Conservation (phyloP, 2,888 invertebrate species). For the Notocelia uddmanniana region DNA sequence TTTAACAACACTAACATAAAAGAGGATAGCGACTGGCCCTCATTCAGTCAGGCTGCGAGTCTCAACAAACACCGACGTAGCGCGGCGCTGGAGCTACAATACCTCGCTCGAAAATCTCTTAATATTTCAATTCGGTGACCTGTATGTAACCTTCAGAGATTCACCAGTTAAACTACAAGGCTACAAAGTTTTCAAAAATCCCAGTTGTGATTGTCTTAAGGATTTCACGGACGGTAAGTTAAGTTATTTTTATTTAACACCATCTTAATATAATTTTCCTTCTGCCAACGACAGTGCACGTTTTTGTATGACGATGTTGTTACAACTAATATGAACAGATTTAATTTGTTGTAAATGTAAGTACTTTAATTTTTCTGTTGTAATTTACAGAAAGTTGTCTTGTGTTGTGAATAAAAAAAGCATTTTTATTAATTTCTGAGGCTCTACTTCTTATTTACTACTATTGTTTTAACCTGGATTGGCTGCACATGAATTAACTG, state of each 20-base stretch:
- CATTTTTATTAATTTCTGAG: no score
- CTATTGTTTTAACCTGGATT: slow-evolving; percentile 12
- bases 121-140: neutral
- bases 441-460: no score
- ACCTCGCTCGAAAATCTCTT: slow-evolving; percentile 7
- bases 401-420: no score
- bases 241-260: slow-evolving; percentile 33
- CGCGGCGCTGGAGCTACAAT: slow-evolving; percentile 46
- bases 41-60: slow-evolving; percentile 72
- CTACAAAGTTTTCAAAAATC: neutral
- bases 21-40: slow-evolving; percentile 77
- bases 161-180: neutral
- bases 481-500: slow-evolving; percentile 29
- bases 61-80: slow-evolving; percentile 61
- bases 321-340: neutral
- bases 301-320: neutral
- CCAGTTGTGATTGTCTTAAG: slow-evolving; percentile 15
- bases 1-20: slow-evolving; percentile 78
- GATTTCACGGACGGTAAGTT: slow-evolving; percentile 42
- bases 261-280: slow-evolving; percentile 5
- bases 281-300: neutral
- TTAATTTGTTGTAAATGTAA: neutral
- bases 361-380: neutral
- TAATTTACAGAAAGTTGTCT: neutral
- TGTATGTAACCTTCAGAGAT: neutral